phyloP scores from a whole-genome alignment of 2,888 invertebrate genomes.

The Pollenia labialis region DNA sequence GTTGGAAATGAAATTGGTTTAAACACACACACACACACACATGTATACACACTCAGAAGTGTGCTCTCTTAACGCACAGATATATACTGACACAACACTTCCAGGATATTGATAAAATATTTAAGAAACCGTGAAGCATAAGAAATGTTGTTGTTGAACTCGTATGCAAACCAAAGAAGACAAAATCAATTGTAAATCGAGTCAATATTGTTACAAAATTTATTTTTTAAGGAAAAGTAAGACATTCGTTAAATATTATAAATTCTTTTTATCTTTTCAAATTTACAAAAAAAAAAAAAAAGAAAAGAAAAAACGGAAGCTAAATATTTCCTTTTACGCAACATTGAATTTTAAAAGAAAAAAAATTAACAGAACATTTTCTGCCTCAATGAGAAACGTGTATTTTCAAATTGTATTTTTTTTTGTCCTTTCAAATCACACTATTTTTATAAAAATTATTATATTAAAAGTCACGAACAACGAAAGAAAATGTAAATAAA shows the following conservation, averaged over 20 bases:
- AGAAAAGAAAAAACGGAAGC: constrained; percentile 39
- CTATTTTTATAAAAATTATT: constrained; percentile 61
- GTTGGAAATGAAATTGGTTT: constrained; percentile 73
- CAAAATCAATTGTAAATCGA: constrained; percentile 65
- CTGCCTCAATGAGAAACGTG: constrained; percentile 66
- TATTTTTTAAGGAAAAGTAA: constrained; percentile 14
- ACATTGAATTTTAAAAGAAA: constrained; percentile 51
- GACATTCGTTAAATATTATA: constrained; percentile 1
- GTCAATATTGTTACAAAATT: constrained; percentile 60
- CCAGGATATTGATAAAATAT: constrained; percentile 59
- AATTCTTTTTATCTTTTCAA: constrained; percentile 24
- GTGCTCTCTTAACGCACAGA: neutral
- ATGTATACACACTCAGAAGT: neutral
- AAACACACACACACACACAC: neutral
- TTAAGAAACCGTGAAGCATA: constrained; percentile 64
- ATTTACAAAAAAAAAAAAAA: constrained; percentile 5
- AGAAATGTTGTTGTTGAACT: constrained; percentile 37
- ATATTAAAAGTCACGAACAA: constrained; percentile 70
- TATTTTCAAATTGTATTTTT: constrained; percentile 53
- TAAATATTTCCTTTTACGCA: constrained; percentile 45
- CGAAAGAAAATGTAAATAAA: constrained; percentile 28
- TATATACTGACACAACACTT: constrained; percentile 17
- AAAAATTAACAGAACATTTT: constrained; percentile 57
- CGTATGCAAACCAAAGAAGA: constrained; percentile 39
- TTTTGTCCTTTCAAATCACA: constrained; percentile 30